Conservation (phyloP, 2,888 invertebrate genomes). For the Zhengitettix transpicula region DNA sequence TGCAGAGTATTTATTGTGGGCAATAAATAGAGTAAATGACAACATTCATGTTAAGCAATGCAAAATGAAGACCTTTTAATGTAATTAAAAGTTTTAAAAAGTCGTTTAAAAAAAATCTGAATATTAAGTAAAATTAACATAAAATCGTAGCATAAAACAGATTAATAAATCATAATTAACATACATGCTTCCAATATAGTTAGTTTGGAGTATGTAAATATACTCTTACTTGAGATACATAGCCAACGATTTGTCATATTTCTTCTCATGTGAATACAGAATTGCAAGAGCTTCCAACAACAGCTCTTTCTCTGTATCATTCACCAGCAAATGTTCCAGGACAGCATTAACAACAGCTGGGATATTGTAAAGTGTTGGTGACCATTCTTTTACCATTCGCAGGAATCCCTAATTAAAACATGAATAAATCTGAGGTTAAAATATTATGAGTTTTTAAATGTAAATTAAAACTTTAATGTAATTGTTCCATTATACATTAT, state of each 20-base stretch:
- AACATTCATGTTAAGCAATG: no score
- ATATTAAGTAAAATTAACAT: neutral
- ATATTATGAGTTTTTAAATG: no score
- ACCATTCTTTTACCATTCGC: constrained; percentile 76
- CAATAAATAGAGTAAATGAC: no score
- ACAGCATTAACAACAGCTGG: constrained; percentile 74
- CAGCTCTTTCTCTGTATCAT: constrained; percentile 50
- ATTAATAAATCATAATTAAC: constrained; percentile 1
- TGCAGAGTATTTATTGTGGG: no score
- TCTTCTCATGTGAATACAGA: constrained; percentile 69
- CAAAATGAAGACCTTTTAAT: no score
- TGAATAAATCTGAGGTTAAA: no score
- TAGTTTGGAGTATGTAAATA: neutral
- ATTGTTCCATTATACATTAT: no score
- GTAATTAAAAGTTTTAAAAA: no score
- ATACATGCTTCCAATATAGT: no score
- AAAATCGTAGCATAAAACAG: neutral
- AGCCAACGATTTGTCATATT: constrained; percentile 80
- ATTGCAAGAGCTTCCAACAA: constrained; percentile 78
- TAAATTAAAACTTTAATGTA: no score
- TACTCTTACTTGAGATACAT: constrained; percentile 64
- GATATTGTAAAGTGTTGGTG: constrained; percentile 64
- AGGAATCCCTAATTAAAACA: constrained; percentile 47
- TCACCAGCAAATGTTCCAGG: constrained; percentile 55
- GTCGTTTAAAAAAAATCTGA: no score